A percentile compares a stretch with the other conserved stretches of the same genome.
phyloP scores from a whole-genome alignment of 23 tunicate genomes.

The Oikopleura dioica region DNA sequence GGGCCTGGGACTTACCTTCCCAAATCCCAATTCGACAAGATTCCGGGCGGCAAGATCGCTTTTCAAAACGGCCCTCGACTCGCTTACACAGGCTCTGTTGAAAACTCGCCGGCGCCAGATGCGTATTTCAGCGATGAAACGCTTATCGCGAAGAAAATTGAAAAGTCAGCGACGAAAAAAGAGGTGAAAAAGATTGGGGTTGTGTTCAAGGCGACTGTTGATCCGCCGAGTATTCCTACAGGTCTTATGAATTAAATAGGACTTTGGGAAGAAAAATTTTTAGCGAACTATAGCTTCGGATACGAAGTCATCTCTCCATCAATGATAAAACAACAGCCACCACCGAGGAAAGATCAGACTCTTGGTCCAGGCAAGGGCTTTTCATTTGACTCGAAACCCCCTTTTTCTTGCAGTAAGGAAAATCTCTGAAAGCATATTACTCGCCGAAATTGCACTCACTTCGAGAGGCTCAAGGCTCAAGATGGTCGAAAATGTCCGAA shows the following conservation, averaged over 20 bases:
- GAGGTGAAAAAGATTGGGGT: neutral
- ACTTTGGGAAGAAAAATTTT: no score
- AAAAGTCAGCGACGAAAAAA: neutral
- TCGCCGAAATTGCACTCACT: no score
- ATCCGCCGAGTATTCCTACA: neutral
- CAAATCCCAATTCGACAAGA: neutral
- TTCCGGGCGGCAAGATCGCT: conserved; percentile 6
- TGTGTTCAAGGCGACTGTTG: neutral
- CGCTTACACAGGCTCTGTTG: neutral
- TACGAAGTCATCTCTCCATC: neutral
- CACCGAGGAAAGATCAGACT: neutral
- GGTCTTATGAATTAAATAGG: neutral
- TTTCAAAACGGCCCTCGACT: conserved; percentile 1
- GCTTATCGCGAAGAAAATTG: neutral
- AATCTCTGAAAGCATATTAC: no score
- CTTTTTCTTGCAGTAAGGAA: no score
- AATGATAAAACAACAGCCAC: neutral
- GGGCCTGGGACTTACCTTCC: neutral
- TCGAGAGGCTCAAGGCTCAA: no score
- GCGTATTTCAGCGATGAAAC: neutral
- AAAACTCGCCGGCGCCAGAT: neutral
- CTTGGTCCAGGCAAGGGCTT: neutral
- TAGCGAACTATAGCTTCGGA: no score
- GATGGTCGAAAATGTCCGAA: no score
- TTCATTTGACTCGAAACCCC: no score